Percentiles rank a stretch among this genome's conserved stretches.
Conservation (phyloP, 2,797 vertebrate species). For the Myioborus melanocephalus region DNA sequence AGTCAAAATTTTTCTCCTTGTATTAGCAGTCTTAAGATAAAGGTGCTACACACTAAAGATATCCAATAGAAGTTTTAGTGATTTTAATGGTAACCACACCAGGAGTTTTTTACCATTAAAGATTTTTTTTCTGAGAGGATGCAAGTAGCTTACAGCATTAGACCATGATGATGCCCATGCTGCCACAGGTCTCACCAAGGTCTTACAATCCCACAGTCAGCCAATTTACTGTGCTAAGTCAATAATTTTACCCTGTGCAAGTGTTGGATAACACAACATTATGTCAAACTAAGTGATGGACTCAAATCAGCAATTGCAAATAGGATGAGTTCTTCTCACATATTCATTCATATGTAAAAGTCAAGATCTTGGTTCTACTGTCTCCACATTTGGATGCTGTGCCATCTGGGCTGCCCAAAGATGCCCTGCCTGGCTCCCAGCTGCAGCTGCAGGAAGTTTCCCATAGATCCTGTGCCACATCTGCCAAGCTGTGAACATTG, state of each 20-base stretch:
- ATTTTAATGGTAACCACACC: neutral
- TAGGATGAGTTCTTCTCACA: neutral
- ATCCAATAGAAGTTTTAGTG: neutral
- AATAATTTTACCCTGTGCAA: neutral
- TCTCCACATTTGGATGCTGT: neutral
- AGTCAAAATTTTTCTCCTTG: neutral
- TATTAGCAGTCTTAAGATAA: neutral
- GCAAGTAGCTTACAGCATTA: neutral
- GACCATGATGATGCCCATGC: neutral
- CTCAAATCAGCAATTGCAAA: neutral
- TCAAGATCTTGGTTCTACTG: fast-evolving
- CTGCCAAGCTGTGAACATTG: neutral
- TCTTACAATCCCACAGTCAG: neutral
- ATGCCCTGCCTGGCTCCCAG: neutral
- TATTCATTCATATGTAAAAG: neutral
- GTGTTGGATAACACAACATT: neutral
- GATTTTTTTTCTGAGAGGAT: neutral
- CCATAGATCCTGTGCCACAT: neutral
- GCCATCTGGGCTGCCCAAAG: neutral
- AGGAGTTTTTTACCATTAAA: neutral
- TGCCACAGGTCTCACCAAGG: neutral
- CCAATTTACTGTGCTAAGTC: neutral
- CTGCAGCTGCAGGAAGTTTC: neutral
- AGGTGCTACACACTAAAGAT: neutral
- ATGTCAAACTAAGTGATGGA: neutral